Base-by-base conservation (phyloP, 1,140 invertebrate species). In the Polypedilum pembai region DNA sequence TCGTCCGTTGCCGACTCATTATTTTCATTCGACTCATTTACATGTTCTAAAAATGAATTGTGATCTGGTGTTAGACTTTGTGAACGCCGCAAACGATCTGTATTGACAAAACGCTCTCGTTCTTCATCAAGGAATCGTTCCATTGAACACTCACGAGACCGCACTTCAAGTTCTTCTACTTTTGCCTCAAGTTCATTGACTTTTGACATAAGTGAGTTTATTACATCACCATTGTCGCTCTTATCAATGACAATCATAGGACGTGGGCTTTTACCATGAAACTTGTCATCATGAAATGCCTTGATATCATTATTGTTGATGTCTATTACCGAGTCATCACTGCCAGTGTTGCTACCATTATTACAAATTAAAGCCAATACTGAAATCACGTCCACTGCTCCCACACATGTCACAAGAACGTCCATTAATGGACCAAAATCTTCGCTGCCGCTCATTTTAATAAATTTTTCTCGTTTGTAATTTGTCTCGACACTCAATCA, bases 391-490 rank as follows among this genome's bases (percentile, higher is more conserved):
- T 69, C 65, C 17, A 21, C 8, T 21, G 20, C 17, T 10, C 65
- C 65, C 20, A 69, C 65, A 21, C 65, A 69, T 69, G 65, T 18
- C 8, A 69, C 20, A 8, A 69, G 65, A 18, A 18, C 65, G 20
- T 69, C 65, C 17, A 69, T 8, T 69, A 69, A 69, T 69, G 65
- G 65, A 69, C 65, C 65, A 69, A 69, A 69, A 18, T 69, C 65
- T 20, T 69, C 65, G 3, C 18, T 18, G 17, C 65, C 65, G 18
- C 17, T 69, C 65, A 69, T 69, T 69, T 56, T 56, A 12, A 15
- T 17, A 17, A n/a, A 17, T 56, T 15, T 56, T 8, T 56, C 45
- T 17, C 45, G 45, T 56, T 56, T 56, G n/a, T 8, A 3, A 56
- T 12, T 17, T 15, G 45, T 56, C 24, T 33, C 24, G 24, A 5